phyloP scores from a whole-genome alignment of 2,888 invertebrate genomes.

The Drosophila anomalata region DNA sequence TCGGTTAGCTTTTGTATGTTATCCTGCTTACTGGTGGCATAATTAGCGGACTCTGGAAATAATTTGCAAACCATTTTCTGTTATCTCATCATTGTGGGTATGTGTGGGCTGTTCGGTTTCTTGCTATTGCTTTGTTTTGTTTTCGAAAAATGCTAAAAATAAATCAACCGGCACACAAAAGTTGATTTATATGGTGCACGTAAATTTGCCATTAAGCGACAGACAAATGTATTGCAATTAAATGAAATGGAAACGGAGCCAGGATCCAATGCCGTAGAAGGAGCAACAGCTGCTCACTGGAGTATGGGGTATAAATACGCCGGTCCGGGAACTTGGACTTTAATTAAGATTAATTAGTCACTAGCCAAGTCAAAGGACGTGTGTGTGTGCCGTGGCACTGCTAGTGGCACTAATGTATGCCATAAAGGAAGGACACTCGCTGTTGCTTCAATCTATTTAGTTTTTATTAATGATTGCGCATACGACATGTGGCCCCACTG shows the following conservation, averaged over 20 bases:
- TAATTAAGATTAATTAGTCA: conserved; percentile 75
- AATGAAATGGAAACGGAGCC: conserved; percentile 62
- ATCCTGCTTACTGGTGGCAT: conserved; percentile 51
- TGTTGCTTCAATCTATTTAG: conserved; percentile 65
- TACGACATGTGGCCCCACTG: conserved; percentile 65
- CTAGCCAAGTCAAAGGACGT: conserved; percentile 36
- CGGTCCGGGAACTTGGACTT: conserved; percentile 52
- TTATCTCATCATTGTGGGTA: conserved; percentile 15
- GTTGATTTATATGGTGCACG: conserved; percentile 73
- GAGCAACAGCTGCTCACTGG: conserved; percentile 4
- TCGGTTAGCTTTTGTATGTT: conserved; percentile 8
- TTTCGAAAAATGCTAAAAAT: conserved; percentile 61
- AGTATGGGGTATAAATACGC: conserved; percentile 27
- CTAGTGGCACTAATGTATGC: conserved; percentile 57
- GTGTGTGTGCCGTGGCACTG: neutral
- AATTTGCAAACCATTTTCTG: conserved; percentile 54
- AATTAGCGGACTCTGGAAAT: conserved; percentile 58
- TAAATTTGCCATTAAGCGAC: conserved; percentile 72
- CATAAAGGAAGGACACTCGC: conserved; percentile 49
- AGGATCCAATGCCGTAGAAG: neutral
- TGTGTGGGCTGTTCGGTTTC: conserved; percentile 10
- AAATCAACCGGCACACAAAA: conserved; percentile 57
- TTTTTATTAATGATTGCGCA: conserved; percentile 71
- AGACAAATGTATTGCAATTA: conserved; percentile 76
- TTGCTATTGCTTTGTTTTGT: conserved; percentile 2